These are phyloP conservation scores for Melinaea marsaeus DNA, from an alignment of 2,888 invertebrate species.

Conservation along the genomic window DNA sequence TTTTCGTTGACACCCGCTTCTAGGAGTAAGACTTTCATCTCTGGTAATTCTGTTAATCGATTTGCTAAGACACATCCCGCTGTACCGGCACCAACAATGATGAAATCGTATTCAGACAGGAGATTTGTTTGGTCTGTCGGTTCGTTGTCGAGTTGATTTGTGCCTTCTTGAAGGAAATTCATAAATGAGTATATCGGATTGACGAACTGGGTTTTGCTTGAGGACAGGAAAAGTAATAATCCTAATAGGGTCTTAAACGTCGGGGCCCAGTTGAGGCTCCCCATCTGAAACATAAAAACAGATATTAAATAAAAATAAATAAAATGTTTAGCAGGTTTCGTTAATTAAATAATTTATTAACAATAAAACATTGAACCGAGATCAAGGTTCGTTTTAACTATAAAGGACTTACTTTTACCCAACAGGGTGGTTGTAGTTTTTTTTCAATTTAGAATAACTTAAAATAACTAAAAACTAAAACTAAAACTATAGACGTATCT, in stretches of 20 bases:
- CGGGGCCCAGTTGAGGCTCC: slow-evolving; percentile 45
- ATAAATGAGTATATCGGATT: slow-evolving; percentile 71
- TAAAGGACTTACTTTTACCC: too few relatives aligned
- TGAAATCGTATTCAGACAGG: slow-evolving; percentile 83
- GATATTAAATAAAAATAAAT: background rate
- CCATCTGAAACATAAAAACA: slow-evolving; percentile 57
- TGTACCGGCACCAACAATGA: slow-evolving; percentile 88
- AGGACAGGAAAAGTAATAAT: slow-evolving; percentile 36
- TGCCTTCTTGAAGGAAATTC: slow-evolving; percentile 75
- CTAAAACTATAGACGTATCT: too few relatives aligned
- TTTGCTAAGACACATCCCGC: slow-evolving; percentile 88
- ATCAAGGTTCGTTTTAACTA: too few relatives aligned
- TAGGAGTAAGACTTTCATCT: slow-evolving; percentile 82
- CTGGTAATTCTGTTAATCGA: slow-evolving; percentile 82
- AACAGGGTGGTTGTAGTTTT: too few relatives aligned
- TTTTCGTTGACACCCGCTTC: slow-evolving; percentile 86
- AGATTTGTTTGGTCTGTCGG: slow-evolving; percentile 72
- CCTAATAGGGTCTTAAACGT: slow-evolving; percentile 46
- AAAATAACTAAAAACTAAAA: too few relatives aligned
- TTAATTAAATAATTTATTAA: too few relatives aligned
- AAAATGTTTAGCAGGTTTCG: too few relatives aligned
- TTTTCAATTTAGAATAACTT: too few relatives aligned
- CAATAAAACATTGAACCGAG: too few relatives aligned
- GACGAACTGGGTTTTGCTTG: slow-evolving; percentile 48
- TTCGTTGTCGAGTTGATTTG: slow-evolving; percentile 70